These are phyloP conservation scores for Melanostoma mellinum DNA, from an alignment of 2,888 invertebrate genomes.

Conservation along the genomic window DNA sequence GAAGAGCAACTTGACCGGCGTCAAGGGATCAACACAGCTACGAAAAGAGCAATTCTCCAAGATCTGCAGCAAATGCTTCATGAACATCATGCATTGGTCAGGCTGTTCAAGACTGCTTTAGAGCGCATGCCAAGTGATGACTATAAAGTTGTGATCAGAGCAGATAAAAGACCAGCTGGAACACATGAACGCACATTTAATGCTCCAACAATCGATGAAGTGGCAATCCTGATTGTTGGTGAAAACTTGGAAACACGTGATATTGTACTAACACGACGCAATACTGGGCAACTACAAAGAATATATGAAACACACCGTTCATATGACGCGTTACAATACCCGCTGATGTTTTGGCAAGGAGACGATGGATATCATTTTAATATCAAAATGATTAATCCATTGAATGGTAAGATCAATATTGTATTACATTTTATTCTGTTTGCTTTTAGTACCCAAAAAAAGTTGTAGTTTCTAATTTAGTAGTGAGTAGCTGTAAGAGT, in stretches of 20 bases:
- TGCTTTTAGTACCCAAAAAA: no score
- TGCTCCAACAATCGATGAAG: no score
- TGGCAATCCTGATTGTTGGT: no score
- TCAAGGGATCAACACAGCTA: constrained; percentile 47
- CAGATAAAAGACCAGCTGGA: constrained; percentile 75
- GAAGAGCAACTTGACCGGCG: no score
- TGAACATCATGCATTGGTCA: constrained; percentile 58
- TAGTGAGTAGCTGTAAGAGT: no score
- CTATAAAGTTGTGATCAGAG: constrained; percentile 77
- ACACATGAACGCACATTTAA: neutral
- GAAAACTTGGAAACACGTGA: neutral
- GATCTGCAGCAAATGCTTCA: constrained; percentile 68
- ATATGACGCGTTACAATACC: no score
- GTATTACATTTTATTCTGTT: no score
- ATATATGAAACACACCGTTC: no score
- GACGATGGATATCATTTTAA: constrained; percentile 22
- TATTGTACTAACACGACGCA: no score
- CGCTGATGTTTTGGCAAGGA: constrained; percentile 8
- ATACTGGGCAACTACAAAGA: no score
- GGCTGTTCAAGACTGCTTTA: constrained; percentile 73
- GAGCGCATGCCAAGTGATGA: constrained; percentile 75
- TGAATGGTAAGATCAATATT: constrained; percentile 13
- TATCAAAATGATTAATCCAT: constrained; percentile 22
- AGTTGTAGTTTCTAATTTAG: no score
- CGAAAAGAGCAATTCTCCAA: constrained; percentile 75